phyloP scores from a whole-genome alignment of 2,888 invertebrate species.

The Drosophila borborema region DNA sequence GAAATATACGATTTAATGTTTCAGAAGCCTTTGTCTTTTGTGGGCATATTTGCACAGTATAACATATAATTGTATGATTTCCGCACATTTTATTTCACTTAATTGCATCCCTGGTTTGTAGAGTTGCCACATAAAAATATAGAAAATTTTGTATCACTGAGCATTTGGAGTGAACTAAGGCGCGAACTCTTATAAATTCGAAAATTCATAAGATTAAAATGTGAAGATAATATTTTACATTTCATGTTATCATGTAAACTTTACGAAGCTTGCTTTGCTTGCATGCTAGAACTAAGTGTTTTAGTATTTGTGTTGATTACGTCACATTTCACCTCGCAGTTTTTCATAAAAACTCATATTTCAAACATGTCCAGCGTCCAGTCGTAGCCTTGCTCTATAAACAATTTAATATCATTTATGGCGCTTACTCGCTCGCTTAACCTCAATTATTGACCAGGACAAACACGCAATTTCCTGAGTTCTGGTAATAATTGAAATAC shows the following conservation, averaged over 20 bases:
- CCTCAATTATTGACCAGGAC: conserved; percentile 58
- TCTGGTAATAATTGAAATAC: conserved; percentile 26
- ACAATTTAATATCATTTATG: conserved; percentile 64
- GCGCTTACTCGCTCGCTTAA: conserved; percentile 40
- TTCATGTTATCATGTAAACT: background rate
- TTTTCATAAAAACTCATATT: conserved; percentile 47
- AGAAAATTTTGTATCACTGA: conserved; percentile 9
- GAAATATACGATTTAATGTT: background rate
- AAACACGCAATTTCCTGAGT: conserved; percentile 52
- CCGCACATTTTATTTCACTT: background rate
- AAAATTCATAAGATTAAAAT: fast-evolving
- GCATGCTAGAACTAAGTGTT: background rate
- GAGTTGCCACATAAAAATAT: conserved; percentile 22
- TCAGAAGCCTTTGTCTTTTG: background rate
- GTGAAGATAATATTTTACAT: background rate
- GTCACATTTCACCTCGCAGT: conserved; percentile 30
- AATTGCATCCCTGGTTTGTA: conserved; percentile 1
- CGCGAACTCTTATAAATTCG: background rate
- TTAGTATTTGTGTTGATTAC: background rate
- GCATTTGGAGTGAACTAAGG: background rate
- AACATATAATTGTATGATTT: background rate
- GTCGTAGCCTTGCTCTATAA: conserved; percentile 67
- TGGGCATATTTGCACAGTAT: background rate
- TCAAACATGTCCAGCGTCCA: conserved; percentile 38
- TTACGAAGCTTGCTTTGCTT: background rate